Evolutionary conservation across 2,113 vertebrate species (phyloP), one percentile per base, ranked within the genome.

Genomic region (Acanthisitta chloris): DNA sequence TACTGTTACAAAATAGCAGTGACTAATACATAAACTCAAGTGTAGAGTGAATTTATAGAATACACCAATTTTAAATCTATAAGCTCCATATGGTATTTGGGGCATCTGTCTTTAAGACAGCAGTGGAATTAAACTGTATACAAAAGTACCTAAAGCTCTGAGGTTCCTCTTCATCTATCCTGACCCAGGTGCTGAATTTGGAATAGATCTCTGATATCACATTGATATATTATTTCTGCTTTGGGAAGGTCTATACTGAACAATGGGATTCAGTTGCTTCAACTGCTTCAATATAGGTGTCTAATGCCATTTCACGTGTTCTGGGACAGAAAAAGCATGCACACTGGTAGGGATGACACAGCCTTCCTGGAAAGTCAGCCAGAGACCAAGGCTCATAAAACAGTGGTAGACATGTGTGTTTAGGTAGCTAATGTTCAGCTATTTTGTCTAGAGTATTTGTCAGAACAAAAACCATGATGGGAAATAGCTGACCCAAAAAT

Each of bases 21-120:
- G 45, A 92, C 86, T 94, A 88, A 94, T 92, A 69, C 16, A n/a
- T 90, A 94, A 96, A 85, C 70, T 46, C 34, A 69, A 67, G 43
- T n/a, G 18, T 86, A 64, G 29, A 69, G 45, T n/a, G 64, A 89
- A 58, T 96, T 90, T 91, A 46, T 29, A 36, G 79, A 76, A 69
- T 59, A 71, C 8, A 86, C 18, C 7, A 7, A 25, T 65, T 20
- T 80, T n/a, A 87, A 49, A 77, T 85, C 29, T 77, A 2, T 67
- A 67, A 81, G 20, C 36, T 81, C 0, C 0, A 45, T 70, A 33
- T 16, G 29, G 12, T 80, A 64, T 78, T 87, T 54, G 38, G 33
- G 69, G 71, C 71, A 65, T 70, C 25, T 64, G n/a, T 77, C 77
- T 87, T 92, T 85, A 74, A 69, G 61, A 43, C 17, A 76, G 8